phyloP scores from a whole-genome alignment of 2,888 invertebrate species.

The Drosophila mimica region DNA sequence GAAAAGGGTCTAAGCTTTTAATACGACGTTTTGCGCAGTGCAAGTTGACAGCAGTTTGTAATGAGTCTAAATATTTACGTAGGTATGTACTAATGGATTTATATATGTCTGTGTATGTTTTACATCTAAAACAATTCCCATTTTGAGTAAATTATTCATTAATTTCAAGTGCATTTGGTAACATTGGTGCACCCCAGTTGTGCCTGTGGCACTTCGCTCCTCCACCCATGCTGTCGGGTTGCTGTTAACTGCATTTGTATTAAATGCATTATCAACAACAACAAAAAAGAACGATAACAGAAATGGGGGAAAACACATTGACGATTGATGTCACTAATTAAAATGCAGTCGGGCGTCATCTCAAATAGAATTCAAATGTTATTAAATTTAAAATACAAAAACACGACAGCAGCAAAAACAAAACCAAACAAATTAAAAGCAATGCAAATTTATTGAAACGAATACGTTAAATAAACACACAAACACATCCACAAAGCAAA shows the following conservation, averaged over 20 bases:
- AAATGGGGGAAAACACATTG: constrained; percentile 20
- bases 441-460: constrained; percentile 27
- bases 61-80: not conserved
- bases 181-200: constrained; percentile 6
- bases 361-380: constrained; percentile 36
- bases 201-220: not conserved
- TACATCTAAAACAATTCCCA: not conserved
- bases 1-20: not conserved
- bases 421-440: constrained; percentile 16
- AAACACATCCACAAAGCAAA: constrained; percentile 7
- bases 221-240: constrained; percentile 12
- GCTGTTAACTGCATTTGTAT: constrained; percentile 42
- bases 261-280: constrained; percentile 41
- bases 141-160: constrained; percentile 18
- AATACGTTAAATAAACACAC: not conserved
- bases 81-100: not conserved
- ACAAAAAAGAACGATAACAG: not conserved
- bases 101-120: not conserved
- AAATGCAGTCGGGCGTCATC: constrained; percentile 57
- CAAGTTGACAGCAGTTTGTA: not conserved
- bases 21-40: not conserved
- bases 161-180: constrained; percentile 34
- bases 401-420: constrained; percentile 18
- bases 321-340: constrained; percentile 55
- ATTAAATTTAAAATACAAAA: constrained; percentile 20